Base-by-base conservation (phyloP, 1,140 invertebrate species). In the Brachionus manjavacas region DNA sequence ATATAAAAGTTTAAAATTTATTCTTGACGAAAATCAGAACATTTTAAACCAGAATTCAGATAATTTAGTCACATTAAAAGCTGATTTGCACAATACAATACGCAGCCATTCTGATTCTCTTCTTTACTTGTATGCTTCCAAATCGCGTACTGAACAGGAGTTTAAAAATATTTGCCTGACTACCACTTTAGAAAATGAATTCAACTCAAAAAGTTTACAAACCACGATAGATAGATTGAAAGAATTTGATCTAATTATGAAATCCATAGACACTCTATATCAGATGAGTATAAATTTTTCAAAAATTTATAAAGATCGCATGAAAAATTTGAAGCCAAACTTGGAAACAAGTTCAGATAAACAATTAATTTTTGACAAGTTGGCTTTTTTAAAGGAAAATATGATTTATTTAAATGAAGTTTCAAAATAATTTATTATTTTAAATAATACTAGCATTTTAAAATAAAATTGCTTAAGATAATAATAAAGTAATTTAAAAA, bases 1-100 rank as follows among this genome's bases (percentile, higher is more conserved):
- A 9, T 49, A 76, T 11, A 49, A 76, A 9, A 76, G 72, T 49
- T 76, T 76, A 52, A 76, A 76, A 25, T 31, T 76, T 2, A 76
- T 76, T 23, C 12, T 49, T 3, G 72, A 76, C 3, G 72, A 76
- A 76, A 76, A 76, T n/a, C 16, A 76, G 25, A 23, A 49, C 3
- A 49, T 25, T 3, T 46, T 76, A 49, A 16, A 76, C 25, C 39
- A n/a, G 14, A 49, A n/a, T 4, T 76, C 72, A 28, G 72, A 76
- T 76, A 23, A 49, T 76, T 49, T 76, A 11, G 11, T 76, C 2
- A 14, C 23, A 3, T 23, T 49, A 11, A 76, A 49, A 76, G 25
- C 8, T 12, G 9, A 76, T 12, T 9, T 76, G 8, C 12, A 49
- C 12, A 49, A 49, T 14, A 4, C 43, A n/a, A 28, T 76, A 20